Evolutionary conservation across 2,888 invertebrate genomes (phyloP).

Genomic region (Hydraecia micacea): DNA sequence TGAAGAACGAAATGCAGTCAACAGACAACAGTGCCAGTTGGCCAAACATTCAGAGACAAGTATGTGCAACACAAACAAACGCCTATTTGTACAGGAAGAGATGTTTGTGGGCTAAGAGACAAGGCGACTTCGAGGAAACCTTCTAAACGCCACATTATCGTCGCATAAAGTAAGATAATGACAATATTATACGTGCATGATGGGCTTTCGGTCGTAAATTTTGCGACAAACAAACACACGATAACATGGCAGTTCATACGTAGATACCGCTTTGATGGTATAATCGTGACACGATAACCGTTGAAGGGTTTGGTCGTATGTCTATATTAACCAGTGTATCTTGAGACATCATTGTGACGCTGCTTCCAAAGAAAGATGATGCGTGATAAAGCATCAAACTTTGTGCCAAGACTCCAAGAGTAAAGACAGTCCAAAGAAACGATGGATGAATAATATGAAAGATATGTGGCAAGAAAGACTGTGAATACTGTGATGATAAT

Average conservation of each 20-base stretch:
- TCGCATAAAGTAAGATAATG: slow-evolving; percentile 53
- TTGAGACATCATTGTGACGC: background rate
- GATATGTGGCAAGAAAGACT: too few species aligned
- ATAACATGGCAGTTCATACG: slow-evolving; percentile 32
- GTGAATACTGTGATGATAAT: background rate
- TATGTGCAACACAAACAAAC: slow-evolving; percentile 49
- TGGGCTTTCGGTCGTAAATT: slow-evolving; percentile 50
- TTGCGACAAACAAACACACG: slow-evolving; percentile 24
- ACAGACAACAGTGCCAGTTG: slow-evolving; percentile 26
- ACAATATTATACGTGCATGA: slow-evolving; percentile 55
- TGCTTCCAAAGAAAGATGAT: background rate
- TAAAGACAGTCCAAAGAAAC: background rate
- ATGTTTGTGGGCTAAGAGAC: slow-evolving; percentile 46
- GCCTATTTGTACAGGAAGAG: slow-evolving; percentile 57
- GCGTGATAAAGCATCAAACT: background rate
- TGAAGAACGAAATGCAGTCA: slow-evolving; percentile 22
- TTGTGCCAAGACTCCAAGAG: too few species aligned
- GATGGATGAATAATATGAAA: too few species aligned
- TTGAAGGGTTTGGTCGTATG: slow-evolving; percentile 8
- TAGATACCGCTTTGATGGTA: slow-evolving; percentile 45
- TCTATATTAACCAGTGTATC: background rate
- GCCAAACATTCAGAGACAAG: slow-evolving; percentile 26
- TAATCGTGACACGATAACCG: slow-evolving; percentile 56
- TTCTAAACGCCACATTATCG: slow-evolving; percentile 38
- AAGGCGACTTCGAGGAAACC: slow-evolving; percentile 33